Base-by-base conservation (phyloP, 2,113 vertebrate species). In the Sciurus niger region DNA sequence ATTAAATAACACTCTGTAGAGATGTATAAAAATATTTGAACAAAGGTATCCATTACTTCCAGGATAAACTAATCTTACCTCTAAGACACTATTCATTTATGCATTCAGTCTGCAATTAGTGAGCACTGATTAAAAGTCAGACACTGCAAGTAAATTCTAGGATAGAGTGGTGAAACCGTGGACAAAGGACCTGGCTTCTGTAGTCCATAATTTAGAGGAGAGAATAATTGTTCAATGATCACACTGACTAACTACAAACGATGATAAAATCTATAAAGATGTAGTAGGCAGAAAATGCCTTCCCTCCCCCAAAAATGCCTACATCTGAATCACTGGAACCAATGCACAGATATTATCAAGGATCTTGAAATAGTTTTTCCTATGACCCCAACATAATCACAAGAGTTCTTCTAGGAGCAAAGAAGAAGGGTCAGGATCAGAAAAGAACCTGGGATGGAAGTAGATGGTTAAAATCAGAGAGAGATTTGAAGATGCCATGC, bases 1-100 rank as follows among this genome's bases (percentile, higher is more conserved):
- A 95, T 79, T 94, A 90, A 85, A 82, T 74, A 87, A 14, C 2
- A 92, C 16, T 88, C 48, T 34, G 6, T 8, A 95, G 83, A 58
- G 32, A 96, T 86, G 73, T 88, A 72, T 76, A 80, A 89, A 86
- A 77, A 72, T 89, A 76, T 85, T 79, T 60, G 17, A 88, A 70
- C 18, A 55, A 73, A 93, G 40, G 4, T 51, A 73, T 60, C 10
- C 34, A 74, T 83, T 93, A 16, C 17, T 93, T 67, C 37, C 32
- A 87, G 70, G 11, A 83, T 70, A 74, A 96, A 72, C 2, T 63
- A 73, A 95, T 91, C 37, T 93, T 93, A 83, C 43, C 12, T 93
- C 65, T 28, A 91, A 76, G 32, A 78, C 37, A 82, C 8, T 77
- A 32, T 74, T 90, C 34, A 70, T 89, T 89, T 93, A 89, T 22